A percentile compares a stretch with the other conserved stretches of the same genome.
These are phyloP conservation scores for Dolichoris vasculosae DNA, from an alignment of 1,140 invertebrate species.

Conservation along the genomic window DNA sequence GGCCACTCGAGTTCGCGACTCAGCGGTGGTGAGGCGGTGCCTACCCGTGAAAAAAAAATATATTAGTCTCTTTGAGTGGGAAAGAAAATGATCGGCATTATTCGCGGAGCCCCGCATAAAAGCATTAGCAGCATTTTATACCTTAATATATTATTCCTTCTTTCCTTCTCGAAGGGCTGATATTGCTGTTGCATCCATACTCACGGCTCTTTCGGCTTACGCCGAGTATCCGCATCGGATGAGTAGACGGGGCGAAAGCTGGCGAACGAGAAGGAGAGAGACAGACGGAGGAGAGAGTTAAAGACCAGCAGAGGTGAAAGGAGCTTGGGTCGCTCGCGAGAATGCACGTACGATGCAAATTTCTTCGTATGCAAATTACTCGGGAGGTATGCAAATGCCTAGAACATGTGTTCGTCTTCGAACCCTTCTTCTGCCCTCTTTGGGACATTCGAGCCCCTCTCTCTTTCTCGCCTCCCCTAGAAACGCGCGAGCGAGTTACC, in stretches of 20 bases:
- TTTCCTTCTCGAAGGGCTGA: conserved; percentile 62
- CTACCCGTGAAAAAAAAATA: conserved; percentile 56
- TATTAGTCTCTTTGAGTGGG: conserved; percentile 46
- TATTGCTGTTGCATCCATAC: background rate
- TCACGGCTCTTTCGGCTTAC: background rate
- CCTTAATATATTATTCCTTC: conserved; percentile 73
- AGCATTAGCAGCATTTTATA: conserved; percentile 72
- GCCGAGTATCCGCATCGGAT: background rate
- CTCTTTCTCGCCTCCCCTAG: background rate
- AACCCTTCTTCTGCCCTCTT: conserved; percentile 69
- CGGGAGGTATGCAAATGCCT: conserved; percentile 70
- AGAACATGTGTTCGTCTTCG: conserved; percentile 73
- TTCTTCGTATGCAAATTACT: conserved; percentile 72
- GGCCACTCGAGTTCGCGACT: conserved; percentile 42
- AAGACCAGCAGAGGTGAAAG: conserved; percentile 48
- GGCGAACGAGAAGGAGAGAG: background rate
- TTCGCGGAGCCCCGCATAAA: conserved; percentile 60
- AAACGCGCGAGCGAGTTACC: conserved; percentile 51
- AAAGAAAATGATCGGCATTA: conserved; percentile 60
- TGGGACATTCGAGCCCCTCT: conserved; percentile 45
- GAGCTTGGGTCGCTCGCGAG: conserved; percentile 53
- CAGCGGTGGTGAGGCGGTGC: conserved; percentile 1
- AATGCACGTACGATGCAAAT: conserved; percentile 73
- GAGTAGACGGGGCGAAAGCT: background rate
- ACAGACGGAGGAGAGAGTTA: conserved; percentile 53